A percentile compares a stretch with the other conserved stretches of the same genome.
Evolutionary conservation across 2,113 vertebrate species (phyloP).

Genomic region (Cebus imitator): DNA sequence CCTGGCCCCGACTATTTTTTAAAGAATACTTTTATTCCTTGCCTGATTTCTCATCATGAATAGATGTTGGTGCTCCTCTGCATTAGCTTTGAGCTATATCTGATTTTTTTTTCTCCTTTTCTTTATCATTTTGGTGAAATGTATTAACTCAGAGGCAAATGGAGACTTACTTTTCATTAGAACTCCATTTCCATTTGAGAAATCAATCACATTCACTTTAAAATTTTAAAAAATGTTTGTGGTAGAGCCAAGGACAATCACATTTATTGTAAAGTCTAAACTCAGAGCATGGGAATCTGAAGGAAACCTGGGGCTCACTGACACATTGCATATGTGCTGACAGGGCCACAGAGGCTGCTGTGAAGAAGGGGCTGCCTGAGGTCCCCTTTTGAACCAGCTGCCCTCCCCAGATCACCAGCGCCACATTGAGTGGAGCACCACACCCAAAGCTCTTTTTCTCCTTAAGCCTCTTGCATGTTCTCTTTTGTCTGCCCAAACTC

Average conservation of each 20-base stretch:
- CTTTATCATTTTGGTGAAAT: background rate
- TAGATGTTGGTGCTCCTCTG: background rate
- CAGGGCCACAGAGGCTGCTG: background rate
- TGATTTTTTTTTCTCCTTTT: background rate
- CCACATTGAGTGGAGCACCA: no score
- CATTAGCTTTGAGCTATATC: background rate
- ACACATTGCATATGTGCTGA: rapidly evolving
- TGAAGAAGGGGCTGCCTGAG: background rate
- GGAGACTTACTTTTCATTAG: background rate
- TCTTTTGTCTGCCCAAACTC: background rate
- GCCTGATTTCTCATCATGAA: background rate
- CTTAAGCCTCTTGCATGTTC: background rate
- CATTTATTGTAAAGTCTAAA: background rate
- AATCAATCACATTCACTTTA: background rate
- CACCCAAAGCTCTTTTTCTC: background rate
- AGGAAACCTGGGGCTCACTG: background rate
- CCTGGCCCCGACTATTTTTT: background rate
- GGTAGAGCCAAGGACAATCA: background rate
- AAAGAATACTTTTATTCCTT: background rate
- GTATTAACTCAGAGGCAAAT: background rate
- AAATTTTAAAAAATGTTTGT: background rate
- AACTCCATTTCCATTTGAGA: background rate
- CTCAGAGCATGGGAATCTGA: background rate
- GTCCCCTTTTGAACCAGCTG: background rate
- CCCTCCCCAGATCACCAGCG: background rate